Base-by-base conservation (phyloP, 2,113 vertebrate species). In the Cinclus mexicanus region DNA sequence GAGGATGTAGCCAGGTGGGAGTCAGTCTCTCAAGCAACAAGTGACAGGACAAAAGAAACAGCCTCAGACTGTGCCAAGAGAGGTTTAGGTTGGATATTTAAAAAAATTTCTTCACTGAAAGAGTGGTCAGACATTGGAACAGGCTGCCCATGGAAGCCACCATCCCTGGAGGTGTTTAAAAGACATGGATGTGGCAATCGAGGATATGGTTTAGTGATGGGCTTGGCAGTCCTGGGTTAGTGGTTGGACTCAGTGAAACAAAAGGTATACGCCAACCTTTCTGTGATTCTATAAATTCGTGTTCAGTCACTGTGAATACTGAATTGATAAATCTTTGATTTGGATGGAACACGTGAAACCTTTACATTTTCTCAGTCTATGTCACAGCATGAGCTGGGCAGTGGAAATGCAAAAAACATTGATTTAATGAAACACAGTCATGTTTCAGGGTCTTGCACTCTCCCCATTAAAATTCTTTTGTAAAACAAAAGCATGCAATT, bases 401-500 rank as follows among this genome's bases (percentile, higher is more conserved):
- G 65, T 72, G 28, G 89, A 93, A 90, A 75, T 39, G 23, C 29
- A 74, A 89, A 72, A 64, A 63, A 74, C 15, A 8, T 12, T 70
- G 42, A 83, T 69, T 89, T 88, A 95, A 95, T 89, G 57, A 95
- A 93, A 93, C 14, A 55, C 9, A 41, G 31, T 59, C 41, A 86
- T 94, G 23, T 84, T 97, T 94, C 44, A 96, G 49, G 70, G 82
- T 67, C 74, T 95, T 91, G 68, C 74, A 91, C 64, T 68, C 39
- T 81, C 18, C 6, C 11, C 18, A 80, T 96, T 97, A 97, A 97
- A 95, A 96, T 97, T 96, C 74, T 78, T 96, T 6, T 57, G 17
- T 72, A 83, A 96, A 96, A 97, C 63, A 97, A 94, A 95, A 87
- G 67, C 94, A 90, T 95, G 77, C 39, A 23, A 68, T 90, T 89